A percentile compares a stretch with the other conserved stretches of the same genome.
Evolutionary conservation across 2,113 vertebrate genomes (phyloP).

Genomic region (Hirundichthys speculiger): DNA sequence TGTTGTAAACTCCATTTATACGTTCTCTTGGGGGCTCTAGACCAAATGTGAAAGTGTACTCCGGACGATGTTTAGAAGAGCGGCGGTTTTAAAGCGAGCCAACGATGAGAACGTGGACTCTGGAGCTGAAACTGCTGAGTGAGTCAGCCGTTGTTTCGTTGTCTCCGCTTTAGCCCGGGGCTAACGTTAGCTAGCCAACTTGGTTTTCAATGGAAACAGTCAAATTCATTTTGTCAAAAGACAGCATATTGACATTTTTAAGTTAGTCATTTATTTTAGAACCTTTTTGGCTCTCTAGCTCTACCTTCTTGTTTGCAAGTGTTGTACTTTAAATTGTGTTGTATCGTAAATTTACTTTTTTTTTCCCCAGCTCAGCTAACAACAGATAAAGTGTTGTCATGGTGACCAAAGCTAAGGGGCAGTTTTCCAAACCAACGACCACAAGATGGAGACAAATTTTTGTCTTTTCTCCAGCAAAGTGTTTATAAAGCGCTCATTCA

Average conservation of each 20-base stretch:
- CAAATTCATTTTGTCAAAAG: not conserved
- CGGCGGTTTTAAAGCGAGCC: slow-evolving; percentile 25
- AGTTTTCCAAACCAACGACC: slow-evolving; percentile 54
- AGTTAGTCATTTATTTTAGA: not conserved
- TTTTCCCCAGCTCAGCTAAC: slow-evolving; percentile 42
- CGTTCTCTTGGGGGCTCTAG: not conserved
- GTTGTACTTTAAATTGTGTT: not conserved
- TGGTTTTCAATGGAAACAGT: slow-evolving; percentile 23
- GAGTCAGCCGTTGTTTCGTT: slow-evolving; percentile 50
- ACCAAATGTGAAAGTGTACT: slow-evolving; percentile 3
- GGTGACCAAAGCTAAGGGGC: slow-evolving; percentile 55
- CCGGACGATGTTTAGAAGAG: slow-evolving; percentile 56
- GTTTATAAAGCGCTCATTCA: not conserved
- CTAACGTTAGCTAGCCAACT: slow-evolving; percentile 53
- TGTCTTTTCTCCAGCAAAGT: slow-evolving; percentile 16
- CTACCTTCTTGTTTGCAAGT: not conserved
- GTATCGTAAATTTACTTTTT: slow-evolving; percentile 10
- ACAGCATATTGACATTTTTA: not conserved
- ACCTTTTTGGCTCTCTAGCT: not conserved
- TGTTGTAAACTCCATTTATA: not conserved
- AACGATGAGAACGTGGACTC: slow-evolving; percentile 71
- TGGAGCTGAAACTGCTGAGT: slow-evolving; percentile 78
- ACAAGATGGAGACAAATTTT: slow-evolving; percentile 69
- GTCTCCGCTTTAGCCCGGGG: slow-evolving; percentile 49
- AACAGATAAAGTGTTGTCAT: slow-evolving; percentile 69